Evolutionary conservation across 2,888 invertebrate species (phyloP).

Genomic region (Lepidochitona cinerea): DNA sequence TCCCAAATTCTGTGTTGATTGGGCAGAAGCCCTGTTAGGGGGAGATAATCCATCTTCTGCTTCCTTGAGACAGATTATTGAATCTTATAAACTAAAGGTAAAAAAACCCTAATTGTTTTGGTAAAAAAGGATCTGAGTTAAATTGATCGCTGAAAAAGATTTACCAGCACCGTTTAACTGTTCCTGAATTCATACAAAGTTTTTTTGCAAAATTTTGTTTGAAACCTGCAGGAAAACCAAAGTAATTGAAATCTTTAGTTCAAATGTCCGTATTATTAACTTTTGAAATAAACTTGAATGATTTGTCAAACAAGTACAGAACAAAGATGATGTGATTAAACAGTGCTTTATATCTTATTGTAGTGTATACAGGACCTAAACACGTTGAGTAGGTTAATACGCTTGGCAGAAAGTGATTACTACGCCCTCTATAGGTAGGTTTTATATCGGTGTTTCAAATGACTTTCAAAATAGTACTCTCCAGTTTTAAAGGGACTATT

Average conservation of each 20-base stretch:
- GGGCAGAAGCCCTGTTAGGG: slow-evolving; percentile 44
- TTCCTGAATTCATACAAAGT: too few species aligned
- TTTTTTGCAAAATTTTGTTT: too few species aligned
- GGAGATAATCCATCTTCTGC: slow-evolving; percentile 39
- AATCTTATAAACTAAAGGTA: slow-evolving; percentile 50
- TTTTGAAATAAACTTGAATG: too few species aligned
- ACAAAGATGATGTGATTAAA: too few species aligned
- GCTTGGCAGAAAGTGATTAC: slow-evolving; percentile 63
- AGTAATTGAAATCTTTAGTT: too few species aligned
- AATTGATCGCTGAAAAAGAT: too few species aligned
- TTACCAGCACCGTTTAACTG: too few species aligned
- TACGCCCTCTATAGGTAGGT: slow-evolving; percentile 65
- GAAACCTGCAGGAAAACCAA: too few species aligned
- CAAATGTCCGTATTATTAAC: too few species aligned
- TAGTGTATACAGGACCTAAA: slow-evolving; percentile 68
- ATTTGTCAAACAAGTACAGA: too few species aligned
- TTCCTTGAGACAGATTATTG: slow-evolving; percentile 46
- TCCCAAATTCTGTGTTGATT: slow-evolving; percentile 54
- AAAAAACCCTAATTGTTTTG: neutral
- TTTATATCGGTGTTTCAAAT: neutral
- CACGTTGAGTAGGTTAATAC: slow-evolving; percentile 59
- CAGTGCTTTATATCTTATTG: slow-evolving; percentile 25
- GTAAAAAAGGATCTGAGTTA: too few species aligned
- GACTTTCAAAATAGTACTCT: neutral
- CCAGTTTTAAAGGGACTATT: too few species aligned